Conservation (phyloP, 2,113 vertebrate species). For the Brachypteracias leptosomus region DNA sequence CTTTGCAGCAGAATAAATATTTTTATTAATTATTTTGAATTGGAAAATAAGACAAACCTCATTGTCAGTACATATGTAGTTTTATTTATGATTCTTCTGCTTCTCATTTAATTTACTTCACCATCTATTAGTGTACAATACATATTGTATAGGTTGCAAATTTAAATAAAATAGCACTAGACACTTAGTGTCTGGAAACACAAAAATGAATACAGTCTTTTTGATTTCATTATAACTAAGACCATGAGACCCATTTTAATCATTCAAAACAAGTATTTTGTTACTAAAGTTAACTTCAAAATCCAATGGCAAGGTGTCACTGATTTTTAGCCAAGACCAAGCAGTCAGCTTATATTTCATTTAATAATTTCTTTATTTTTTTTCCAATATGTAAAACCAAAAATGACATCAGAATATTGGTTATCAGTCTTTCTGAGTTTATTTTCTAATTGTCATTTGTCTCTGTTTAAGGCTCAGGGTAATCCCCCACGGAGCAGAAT, state of each 20-base stretch:
- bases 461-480: no score
- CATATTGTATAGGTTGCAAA: rapidly evolving
- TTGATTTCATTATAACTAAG: neutral
- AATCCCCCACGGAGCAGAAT: no score
- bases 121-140: neutral
- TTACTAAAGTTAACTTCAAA: neutral
- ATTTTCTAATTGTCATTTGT: no score
- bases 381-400: neutral
- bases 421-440: neutral
- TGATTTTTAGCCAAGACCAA: neutral
- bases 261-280: neutral
- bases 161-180: neutral
- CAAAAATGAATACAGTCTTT: neutral
- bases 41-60: neutral
- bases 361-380: neutral
- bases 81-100: neutral
- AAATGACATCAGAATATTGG: neutral
- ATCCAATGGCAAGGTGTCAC: neutral
- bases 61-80: neutral
- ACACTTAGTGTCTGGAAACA: neutral
- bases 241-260: neutral
- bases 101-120: neutral
- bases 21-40: neutral
- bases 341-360: neutral
- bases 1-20: neutral